Evolutionary conservation across 1,140 invertebrate genomes (phyloP), one percentile per base, ranked within the genome.

Genomic region (Teleopsis dalmanni): DNA sequence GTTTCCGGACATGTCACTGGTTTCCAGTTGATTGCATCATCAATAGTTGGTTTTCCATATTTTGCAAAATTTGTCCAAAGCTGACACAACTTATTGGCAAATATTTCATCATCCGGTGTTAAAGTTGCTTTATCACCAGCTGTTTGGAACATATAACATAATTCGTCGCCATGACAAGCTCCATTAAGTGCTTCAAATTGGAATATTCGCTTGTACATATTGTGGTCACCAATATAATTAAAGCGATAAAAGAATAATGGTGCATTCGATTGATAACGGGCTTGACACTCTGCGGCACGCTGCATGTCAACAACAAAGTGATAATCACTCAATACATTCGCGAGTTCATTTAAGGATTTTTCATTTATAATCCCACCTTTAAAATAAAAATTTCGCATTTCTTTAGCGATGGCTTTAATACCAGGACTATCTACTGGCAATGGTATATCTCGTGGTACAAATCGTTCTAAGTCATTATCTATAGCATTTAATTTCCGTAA

Each of bases 11-110:
- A 52, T 13, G 54, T 46, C 0, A 72, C 57, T 0, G 64, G 57
- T 19, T 44, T 53, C 71, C 70, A 73, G n/a, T n/a, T n/a, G n/a
- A 6, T 44, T 38, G n/a, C 16, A 31, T 11, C 29, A 25, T 25
- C 43, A 54, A 0, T 51, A 25, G 53, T 68, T 1, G 72, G 72
- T 10, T 66, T 64, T 1, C 63, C 75, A 40, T 67, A 73, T 57
- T 78, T 79, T 0, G 80, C 80, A 64, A 83, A 82, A 55, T 81
- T 81, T 0, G 78, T 76, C 80, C 80, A 82, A 62, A 82, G 60
- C 41, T 73, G 70, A 0, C 78, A 72, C 57, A 81, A 71, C n/a
- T n/a, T n/a, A 38, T 67, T 65, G 1, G 74, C 72, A 26, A 31
- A 47, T 19, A 57, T 59, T 25, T 59, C 62, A 10, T 52, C 50